These are phyloP conservation scores for Scatophagus argus DNA, from an alignment of 2,113 vertebrate genomes.

Conservation along the genomic window DNA sequence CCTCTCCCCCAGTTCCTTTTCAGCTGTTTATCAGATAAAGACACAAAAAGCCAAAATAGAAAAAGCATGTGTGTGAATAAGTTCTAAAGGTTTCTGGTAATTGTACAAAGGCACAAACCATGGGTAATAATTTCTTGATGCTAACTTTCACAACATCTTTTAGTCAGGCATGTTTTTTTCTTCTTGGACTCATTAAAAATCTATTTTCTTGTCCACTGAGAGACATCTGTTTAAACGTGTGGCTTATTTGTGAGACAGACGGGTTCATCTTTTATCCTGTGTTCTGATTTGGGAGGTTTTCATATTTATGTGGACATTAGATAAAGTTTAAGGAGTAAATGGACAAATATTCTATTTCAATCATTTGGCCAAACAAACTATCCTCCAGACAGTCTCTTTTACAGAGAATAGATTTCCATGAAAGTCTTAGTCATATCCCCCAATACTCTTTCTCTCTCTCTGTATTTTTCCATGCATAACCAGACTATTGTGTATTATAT, in stretches of 20 bases:
- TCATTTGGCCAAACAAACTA: background rate
- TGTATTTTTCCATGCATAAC: no score
- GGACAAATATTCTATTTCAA: background rate
- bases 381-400: background rate
- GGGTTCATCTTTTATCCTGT: background rate
- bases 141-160: no score
- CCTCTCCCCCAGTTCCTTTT: no score
- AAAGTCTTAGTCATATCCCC: background rate
- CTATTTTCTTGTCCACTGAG: background rate
- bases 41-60: no score
- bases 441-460: no score
- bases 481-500: background rate
- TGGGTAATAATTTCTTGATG: background rate
- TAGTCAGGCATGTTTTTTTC: background rate
- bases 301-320: background rate
- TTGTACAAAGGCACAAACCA: background rate
- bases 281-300: background rate
- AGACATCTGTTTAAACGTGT: background rate
- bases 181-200: background rate
- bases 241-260: background rate
- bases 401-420: background rate
- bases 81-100: background rate
- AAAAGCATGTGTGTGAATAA: background rate
- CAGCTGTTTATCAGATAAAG: no score
- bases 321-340: background rate